Percentiles rank a stretch among this genome's conserved stretches.
These are phyloP conservation scores for Okapia johnstoni DNA, from an alignment of 2,113 vertebrate genomes.

Conservation along the genomic window DNA sequence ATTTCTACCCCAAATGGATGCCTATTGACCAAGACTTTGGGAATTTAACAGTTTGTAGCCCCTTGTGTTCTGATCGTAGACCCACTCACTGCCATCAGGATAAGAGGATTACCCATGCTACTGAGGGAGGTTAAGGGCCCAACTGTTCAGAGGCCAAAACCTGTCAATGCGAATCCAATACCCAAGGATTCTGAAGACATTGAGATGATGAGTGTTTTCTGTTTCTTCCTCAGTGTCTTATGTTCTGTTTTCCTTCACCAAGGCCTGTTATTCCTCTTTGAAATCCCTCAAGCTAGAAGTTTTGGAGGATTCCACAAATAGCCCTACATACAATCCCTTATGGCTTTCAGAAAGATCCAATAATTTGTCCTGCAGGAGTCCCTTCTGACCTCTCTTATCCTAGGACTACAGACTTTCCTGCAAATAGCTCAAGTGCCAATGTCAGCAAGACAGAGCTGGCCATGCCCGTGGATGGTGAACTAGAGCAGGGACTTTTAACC, in stretches of 20 bases:
- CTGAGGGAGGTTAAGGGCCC: not conserved
- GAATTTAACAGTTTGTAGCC: not conserved
- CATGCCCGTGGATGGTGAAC: not conserved
- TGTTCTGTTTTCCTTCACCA: not conserved
- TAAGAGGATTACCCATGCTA: not conserved
- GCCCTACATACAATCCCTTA: not conserved
- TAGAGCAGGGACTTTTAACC: not conserved
- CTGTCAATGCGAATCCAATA: not conserved
- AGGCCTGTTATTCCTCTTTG: not conserved
- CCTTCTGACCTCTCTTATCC: not conserved
- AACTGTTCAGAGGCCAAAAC: not conserved
- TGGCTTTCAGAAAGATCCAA: not conserved
- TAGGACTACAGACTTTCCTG: not conserved
- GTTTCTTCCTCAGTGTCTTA: not conserved
- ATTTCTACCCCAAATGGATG: not conserved
- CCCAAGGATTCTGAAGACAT: not conserved
- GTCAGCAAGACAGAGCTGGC: not conserved
- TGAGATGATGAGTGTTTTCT: not conserved
- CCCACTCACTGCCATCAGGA: not conserved
- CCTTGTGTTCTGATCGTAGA: not conserved
- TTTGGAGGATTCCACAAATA: conserved; percentile 21
- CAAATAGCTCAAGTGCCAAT: not conserved
- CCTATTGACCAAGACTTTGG: not conserved
- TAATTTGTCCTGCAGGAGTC: not conserved
- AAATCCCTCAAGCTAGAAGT: not conserved